Evolutionary conservation across 2,888 invertebrate genomes (phyloP), one percentile per base, ranked within the genome.

Genomic region (Arctia plantaginis): DNA sequence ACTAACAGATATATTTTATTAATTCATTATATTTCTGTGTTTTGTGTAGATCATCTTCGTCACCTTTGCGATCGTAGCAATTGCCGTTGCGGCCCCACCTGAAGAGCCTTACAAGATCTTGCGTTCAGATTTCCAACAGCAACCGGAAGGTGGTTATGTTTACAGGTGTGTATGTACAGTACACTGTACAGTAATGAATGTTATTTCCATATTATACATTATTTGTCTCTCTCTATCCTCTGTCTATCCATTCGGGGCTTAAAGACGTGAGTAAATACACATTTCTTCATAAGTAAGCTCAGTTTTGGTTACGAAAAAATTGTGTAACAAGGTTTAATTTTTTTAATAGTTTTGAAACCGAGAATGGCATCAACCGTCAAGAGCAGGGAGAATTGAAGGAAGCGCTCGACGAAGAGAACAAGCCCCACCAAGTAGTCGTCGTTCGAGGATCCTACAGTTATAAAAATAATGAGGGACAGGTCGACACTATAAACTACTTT

Each of bases 381-480:
- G 97, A 97, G 86, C 88, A 82, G 23, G 97, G 97, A 30, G 89
- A 90, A 74, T 3, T 93, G 75, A 95, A 90, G 81, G 82, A 90
- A 69, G 85, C 83, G 13, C 92, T 96, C 78, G 96, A 96, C 81
- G 95, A 96, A 51, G 97, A 97, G 15, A 96, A 96, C 85, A 96
- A 96, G 83, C 96, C 96, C 35, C 95, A 95, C 35, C 91, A 89
- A 77, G 96, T 96, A 39, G 92, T 97, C 86, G 93, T 96, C 0
- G 96, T 97, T 47, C 96, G 96, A 79, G 97, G 97, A 27, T 92
- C 95, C 6, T 97, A 95, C 92, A 91, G 95, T 0, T 97, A 96
- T 92, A 91, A 93, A 7, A 93, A 96, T 74, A 90, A 93, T 0
- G 96, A 97, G 13, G 97, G 97, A 80, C 94, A 94, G 27, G 90